Percentiles rank a stretch among this genome's conserved stretches.
These are phyloP conservation scores for Aleiodes sp. DNA, from an alignment of 1,140 invertebrate genomes.

Conservation along the genomic window DNA sequence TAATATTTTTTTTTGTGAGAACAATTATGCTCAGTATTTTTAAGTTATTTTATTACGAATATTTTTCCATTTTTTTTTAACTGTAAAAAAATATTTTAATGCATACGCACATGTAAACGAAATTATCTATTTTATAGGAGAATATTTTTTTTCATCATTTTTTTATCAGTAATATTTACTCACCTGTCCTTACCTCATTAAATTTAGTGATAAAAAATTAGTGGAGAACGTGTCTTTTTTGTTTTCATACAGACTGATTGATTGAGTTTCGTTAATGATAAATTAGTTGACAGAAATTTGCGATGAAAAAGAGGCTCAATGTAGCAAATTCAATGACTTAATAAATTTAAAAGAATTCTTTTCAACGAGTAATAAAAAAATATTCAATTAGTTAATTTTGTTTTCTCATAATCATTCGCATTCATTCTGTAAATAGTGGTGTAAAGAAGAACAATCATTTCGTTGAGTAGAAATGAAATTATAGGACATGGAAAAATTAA, in stretches of 20 bases:
- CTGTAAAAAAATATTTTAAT: constrained; percentile 4
- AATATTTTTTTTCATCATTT: constrained; percentile 6
- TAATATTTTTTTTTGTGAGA: not conserved
- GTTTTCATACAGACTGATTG: constrained; percentile 10
- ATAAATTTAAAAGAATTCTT: too few relatives aligned
- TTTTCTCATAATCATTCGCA: too few relatives aligned
- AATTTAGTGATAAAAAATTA: not conserved
- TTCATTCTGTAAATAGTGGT: too few relatives aligned
- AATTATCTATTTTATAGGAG: constrained; percentile 1
- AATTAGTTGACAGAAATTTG: too few relatives aligned
- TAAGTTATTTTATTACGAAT: constrained; percentile 15
- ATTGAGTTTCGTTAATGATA: too few relatives aligned
- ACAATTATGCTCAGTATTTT: constrained; percentile 13
- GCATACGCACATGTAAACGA: not conserved
- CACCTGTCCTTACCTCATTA: constrained; percentile 13
- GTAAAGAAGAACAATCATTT: too few relatives aligned
- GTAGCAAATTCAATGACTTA: too few relatives aligned
- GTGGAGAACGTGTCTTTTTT: not conserved
- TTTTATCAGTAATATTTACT: not conserved
- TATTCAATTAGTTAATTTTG: too few relatives aligned
- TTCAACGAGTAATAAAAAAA: too few relatives aligned
- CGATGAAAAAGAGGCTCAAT: too few relatives aligned
- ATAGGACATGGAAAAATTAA: too few relatives aligned
- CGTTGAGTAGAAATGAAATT: too few relatives aligned
- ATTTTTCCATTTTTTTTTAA: not conserved